A percentile compares a stretch with the other conserved stretches of the same genome.
phyloP scores from a whole-genome alignment of 2,797 vertebrate genomes.

The Enteromius unitaeniatus region DNA sequence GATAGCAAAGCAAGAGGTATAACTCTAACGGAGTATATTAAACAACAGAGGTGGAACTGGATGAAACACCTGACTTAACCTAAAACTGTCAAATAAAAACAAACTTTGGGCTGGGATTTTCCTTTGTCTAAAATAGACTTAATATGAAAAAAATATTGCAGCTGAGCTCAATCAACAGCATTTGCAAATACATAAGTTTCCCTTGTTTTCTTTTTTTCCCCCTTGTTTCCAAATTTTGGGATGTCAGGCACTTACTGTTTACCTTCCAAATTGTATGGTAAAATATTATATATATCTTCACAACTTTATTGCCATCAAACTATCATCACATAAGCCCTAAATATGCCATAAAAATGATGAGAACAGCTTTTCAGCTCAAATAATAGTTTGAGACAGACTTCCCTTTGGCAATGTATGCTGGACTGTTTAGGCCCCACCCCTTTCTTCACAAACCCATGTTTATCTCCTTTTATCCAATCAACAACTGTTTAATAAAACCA shows the following conservation, averaged over 20 bases:
- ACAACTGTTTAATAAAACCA: background rate
- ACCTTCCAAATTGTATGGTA: background rate
- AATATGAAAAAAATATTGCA: background rate
- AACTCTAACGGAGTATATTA: conserved; percentile 61
- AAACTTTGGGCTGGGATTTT: conserved; percentile 1
- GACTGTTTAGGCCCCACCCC: background rate
- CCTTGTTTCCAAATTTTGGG: no score
- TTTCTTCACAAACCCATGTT: background rate
- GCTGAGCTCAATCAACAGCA: background rate
- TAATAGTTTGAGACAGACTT: background rate
- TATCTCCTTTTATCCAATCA: background rate
- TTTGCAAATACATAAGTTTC: background rate
- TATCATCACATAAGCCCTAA: background rate
- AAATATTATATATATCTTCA: background rate
- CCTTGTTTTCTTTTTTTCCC: background rate
- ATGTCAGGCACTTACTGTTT: background rate
- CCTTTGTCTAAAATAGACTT: background rate
- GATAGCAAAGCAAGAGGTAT: conserved; percentile 56
- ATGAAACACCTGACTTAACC: conserved; percentile 41
- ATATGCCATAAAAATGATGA: no score
- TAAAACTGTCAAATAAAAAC: conserved; percentile 2
- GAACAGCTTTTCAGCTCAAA: no score
- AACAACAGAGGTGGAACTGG: conserved; percentile 63
- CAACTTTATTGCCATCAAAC: background rate
- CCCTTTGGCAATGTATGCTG: background rate